Evolutionary conservation across 2,113 vertebrate species (phyloP).

Genomic region (Mesitornis unicolor): DNA sequence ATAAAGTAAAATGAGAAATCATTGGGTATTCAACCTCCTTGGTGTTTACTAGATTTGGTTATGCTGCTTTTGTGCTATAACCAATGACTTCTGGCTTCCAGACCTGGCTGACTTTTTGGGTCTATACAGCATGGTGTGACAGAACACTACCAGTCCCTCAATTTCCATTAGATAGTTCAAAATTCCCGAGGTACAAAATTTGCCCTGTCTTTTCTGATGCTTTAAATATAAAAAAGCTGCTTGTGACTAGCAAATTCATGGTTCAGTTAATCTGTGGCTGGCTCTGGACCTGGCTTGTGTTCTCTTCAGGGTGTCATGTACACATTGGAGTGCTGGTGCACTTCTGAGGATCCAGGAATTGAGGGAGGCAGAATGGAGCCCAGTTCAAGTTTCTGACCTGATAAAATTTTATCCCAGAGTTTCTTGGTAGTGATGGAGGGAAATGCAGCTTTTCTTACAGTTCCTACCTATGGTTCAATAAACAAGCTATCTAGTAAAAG

Average conservation of each 20-base stretch:
- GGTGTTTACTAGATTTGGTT: neutral
- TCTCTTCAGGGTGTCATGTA: neutral
- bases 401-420: neutral
- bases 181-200: neutral
- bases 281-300: neutral
- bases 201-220: neutral
- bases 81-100: neutral
- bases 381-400: neutral
- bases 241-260: neutral
- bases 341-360: neutral
- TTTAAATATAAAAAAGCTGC: neutral
- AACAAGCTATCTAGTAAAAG: neutral
- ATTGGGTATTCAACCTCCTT: neutral
- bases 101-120: neutral
- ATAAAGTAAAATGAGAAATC: neutral
- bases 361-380: neutral
- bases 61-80: neutral
- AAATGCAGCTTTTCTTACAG: neutral
- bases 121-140: neutral
- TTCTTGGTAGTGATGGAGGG: neutral
- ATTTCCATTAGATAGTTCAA: neutral
- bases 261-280: neutral
- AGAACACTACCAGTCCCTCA: neutral
- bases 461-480: neutral
- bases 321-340: neutral